These are phyloP conservation scores for Gastrophysa polygoni DNA, from an alignment of 2,888 invertebrate genomes.

Conservation along the genomic window DNA sequence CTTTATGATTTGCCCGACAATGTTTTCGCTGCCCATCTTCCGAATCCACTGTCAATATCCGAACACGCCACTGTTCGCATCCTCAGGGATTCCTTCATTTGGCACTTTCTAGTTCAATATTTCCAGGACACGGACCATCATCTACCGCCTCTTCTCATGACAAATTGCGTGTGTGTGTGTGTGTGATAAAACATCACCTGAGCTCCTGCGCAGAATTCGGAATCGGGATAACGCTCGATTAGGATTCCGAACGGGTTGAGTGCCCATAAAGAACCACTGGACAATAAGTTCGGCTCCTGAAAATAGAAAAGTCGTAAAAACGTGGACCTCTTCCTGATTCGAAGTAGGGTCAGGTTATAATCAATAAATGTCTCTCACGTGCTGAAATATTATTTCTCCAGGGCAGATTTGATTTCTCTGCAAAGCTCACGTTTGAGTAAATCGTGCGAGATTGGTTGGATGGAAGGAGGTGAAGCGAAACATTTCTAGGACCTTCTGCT, in stretches of 20 bases:
- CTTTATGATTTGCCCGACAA: too few species aligned
- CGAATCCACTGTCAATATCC: too few species aligned
- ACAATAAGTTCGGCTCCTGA: neutral
- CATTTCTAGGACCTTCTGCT: too few species aligned
- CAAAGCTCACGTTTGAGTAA: too few species aligned
- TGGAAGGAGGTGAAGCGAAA: too few species aligned
- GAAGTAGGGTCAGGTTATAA: neutral
- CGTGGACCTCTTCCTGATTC: neutral
- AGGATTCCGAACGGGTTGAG: neutral
- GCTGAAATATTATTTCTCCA: too few species aligned
- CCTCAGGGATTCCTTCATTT: neutral
- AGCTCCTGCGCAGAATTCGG: neutral
- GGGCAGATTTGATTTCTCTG: too few species aligned
- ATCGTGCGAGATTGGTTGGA: too few species aligned
- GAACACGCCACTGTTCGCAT: neutral
- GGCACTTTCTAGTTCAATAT: conserved; percentile 3
- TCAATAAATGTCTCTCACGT: neutral
- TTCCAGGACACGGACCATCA: conserved; percentile 2
- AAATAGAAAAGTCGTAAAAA: neutral
- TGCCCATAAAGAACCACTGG: neutral
- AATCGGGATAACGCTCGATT: neutral
- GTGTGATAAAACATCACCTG: conserved; percentile 1
- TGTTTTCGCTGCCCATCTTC: too few species aligned
- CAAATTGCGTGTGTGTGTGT: conserved; percentile 6
- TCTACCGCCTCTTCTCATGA: neutral